Percentiles rank a stretch among this genome's conserved stretches.
phyloP scores from a whole-genome alignment of 2,797 vertebrate genomes.

The Eupleurogrammus muticus region DNA sequence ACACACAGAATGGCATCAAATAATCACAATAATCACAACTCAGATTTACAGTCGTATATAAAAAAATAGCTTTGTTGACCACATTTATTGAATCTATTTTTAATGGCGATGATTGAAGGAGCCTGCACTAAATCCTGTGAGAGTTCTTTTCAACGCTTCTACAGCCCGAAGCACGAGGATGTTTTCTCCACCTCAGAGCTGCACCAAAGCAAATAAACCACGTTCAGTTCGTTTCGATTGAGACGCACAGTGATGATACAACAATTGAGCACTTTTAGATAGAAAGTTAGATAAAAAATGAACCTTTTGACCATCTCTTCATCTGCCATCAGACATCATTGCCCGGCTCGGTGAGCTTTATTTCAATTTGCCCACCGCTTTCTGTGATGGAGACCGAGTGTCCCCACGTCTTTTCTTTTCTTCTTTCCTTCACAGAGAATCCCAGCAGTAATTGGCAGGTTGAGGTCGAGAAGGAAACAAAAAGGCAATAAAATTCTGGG shows the following conservation, averaged over 20 bases:
- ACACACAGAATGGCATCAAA: no score
- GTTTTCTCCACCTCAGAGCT: no score
- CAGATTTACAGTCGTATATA: no score
- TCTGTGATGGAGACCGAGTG: constrained; percentile 46
- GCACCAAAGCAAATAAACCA: no score
- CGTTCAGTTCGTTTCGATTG: neutral
- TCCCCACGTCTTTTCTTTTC: constrained; percentile 31
- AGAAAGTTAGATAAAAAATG: neutral
- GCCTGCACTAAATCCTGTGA: no score
- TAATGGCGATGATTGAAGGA: no score
- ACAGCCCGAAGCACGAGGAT: no score
- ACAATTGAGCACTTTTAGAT: neutral
- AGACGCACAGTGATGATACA: constrained; percentile 9
- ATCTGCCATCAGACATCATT: constrained; percentile 30
- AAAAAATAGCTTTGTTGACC: no score
- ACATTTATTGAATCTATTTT: no score
- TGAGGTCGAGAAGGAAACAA: constrained; percentile 50
- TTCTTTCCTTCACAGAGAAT: constrained; percentile 25
- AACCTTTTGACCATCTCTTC: constrained; percentile 26
- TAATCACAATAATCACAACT: no score
- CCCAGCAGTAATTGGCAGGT: constrained; percentile 57
- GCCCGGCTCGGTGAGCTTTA: constrained; percentile 26
- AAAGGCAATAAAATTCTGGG: constrained; percentile 25
- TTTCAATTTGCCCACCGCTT: constrained; percentile 48
- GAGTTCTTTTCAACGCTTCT: no score